Conservation (phyloP, 2,113 vertebrate genomes). For the Ochotona princeps region DNA sequence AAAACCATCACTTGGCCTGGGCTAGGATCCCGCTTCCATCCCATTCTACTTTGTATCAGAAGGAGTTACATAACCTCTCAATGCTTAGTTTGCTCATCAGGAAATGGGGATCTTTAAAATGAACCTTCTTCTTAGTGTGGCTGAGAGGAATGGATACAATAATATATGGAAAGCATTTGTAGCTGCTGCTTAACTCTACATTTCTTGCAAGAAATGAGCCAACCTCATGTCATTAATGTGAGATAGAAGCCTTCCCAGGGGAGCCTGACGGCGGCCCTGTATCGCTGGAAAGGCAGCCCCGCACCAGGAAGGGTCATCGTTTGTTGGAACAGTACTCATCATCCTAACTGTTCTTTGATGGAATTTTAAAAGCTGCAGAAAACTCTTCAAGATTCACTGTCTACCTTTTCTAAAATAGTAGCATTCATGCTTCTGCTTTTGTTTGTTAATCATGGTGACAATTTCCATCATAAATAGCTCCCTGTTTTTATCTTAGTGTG, state of each 20-base stretch:
- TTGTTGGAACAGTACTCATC: no score
- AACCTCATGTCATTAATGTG: neutral
- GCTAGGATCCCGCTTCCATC: neutral
- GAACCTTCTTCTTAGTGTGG: neutral
- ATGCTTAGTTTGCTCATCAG: neutral
- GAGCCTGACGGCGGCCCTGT: accelerated
- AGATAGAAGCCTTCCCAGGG: neutral
- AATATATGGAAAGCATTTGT: neutral
- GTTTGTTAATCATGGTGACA: conserved; percentile 15
- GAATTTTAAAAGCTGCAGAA: neutral
- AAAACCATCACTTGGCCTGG: neutral
- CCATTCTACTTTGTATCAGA: neutral
- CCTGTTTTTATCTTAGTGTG: neutral
- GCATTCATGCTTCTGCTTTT: neutral
- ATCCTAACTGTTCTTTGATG: no score
- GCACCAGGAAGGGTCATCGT: no score
- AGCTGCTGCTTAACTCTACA: neutral
- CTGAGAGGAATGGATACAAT: neutral
- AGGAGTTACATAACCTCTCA: neutral
- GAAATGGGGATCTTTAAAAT: neutral
- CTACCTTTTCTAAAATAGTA: neutral
- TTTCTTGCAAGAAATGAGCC: neutral
- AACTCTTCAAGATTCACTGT: neutral
- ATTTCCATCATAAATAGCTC: neutral
- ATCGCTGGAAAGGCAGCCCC: neutral